Evolutionary conservation across 2,888 invertebrate genomes (phyloP).

Genomic region (Odontomyia ornata): DNA sequence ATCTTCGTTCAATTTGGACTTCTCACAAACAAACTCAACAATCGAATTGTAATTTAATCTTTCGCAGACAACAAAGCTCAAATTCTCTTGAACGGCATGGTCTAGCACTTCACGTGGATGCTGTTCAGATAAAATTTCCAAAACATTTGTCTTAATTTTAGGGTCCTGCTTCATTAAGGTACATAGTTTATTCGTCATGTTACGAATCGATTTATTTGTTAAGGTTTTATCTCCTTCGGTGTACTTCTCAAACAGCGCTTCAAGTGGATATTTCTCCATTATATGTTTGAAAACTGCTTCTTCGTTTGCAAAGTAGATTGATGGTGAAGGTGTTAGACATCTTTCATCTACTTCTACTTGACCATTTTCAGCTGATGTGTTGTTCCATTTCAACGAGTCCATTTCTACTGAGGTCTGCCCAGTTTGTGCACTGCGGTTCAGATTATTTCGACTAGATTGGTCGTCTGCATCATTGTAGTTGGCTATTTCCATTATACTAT

Average conservation of each 20-base stretch:
- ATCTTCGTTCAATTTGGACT: conserved; percentile 59
- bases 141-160: conserved; percentile 58
- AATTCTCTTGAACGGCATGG: conserved; percentile 62
- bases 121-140: conserved; percentile 62
- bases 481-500: conserved; percentile 60
- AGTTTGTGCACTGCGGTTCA: conserved; percentile 48
- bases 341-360: conserved; percentile 50
- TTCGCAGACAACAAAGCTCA: conserved; percentile 62
- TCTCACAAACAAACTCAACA: conserved; percentile 60
- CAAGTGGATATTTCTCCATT: conserved; percentile 55
- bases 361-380: conserved; percentile 16
- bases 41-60: conserved; percentile 60
- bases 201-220: conserved; percentile 53
- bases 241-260: conserved; percentile 58
- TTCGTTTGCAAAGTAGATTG: conserved; percentile 51
- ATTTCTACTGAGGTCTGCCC: conserved; percentile 54
- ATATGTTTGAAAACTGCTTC: conserved; percentile 55
- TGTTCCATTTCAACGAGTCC: conserved; percentile 56
- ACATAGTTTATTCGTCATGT: conserved; percentile 58
- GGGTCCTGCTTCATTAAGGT: conserved; percentile 57
- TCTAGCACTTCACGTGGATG: conserved; percentile 62
- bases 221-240: conserved; percentile 52
- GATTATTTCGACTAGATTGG: neutral
- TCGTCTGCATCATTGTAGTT: conserved; percentile 52
- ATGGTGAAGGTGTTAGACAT: conserved; percentile 48